phyloP scores from a whole-genome alignment of 2,888 invertebrate genomes.

The Mesopsocus fuscifrons region DNA sequence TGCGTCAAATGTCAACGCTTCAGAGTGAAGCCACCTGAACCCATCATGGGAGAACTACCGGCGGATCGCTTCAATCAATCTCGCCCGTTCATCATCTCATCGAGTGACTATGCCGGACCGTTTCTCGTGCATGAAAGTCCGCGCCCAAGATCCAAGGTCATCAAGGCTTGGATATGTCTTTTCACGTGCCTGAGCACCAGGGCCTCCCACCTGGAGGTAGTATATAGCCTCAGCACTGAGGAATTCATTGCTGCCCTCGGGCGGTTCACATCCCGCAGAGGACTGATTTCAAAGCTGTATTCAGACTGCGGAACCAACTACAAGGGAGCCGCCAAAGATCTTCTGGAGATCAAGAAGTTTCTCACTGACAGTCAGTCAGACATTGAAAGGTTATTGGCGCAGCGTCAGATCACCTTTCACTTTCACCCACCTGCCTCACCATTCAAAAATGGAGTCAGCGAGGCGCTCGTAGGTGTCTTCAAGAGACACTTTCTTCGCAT shows the following conservation, averaged over 20 bases:
- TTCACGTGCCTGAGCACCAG: conserved; percentile 19
- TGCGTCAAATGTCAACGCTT: conserved; percentile 20
- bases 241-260: conserved; percentile 16
- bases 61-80: conserved; percentile 17
- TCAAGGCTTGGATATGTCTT: conserved; percentile 16
- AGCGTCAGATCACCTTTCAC: conserved; percentile 13
- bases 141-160: conserved; percentile 12
- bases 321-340: conserved; percentile 16
- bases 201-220: conserved; percentile 18
- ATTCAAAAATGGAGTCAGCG: conserved; percentile 1
- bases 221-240: conserved; percentile 15
- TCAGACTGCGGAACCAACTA: conserved; percentile 19
- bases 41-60: conserved; percentile 22
- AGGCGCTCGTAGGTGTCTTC: conserved; percentile 11
- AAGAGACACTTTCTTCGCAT: conserved; percentile 13
- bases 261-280: conserved; percentile 17
- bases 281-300: conserved; percentile 16
- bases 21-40: conserved; percentile 14
- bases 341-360: conserved; percentile 10
- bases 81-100: conserved; percentile 19
- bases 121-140: conserved; percentile 14
- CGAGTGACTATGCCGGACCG: conserved; percentile 22
- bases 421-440: conserved; percentile 12
- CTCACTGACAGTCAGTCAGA: conserved; percentile 5
- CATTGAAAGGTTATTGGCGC: conserved; percentile 9